These are phyloP conservation scores for Scaptodrosophila lebanonensis DNA, from an alignment of 1,140 invertebrate species.

Conservation along the genomic window DNA sequence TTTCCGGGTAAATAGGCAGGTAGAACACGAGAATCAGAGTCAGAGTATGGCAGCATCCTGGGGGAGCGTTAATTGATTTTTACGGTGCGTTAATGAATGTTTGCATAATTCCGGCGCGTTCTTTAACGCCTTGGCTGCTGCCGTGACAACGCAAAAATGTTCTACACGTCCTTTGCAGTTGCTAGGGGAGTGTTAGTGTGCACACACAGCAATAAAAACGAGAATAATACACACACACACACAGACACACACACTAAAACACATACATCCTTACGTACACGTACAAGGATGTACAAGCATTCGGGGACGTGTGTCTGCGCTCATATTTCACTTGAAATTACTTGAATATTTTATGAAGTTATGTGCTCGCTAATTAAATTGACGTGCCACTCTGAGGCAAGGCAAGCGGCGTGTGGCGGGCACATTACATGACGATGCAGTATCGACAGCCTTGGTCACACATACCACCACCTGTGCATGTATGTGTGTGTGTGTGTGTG, in stretches of 20 bases:
- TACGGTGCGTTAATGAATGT: slow-evolving; percentile 64
- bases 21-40: too few species aligned
- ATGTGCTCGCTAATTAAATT: slow-evolving; percentile 73
- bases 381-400: slow-evolving; percentile 55
- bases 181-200: neutral
- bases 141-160: neutral
- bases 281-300: slow-evolving; percentile 16
- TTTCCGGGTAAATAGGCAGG: too few species aligned
- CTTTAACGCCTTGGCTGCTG: neutral
- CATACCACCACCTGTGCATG: neutral
- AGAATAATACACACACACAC: too few species aligned
- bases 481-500: neutral
- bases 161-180: neutral
- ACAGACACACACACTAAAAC: too few species aligned
- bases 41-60: too few species aligned
- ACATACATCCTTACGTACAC: neutral
- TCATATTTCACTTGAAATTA: slow-evolving; percentile 61
- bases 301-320: slow-evolving; percentile 3
- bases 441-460: slow-evolving; percentile 44
- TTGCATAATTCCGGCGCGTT: slow-evolving; percentile 6
- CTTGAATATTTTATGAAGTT: slow-evolving; percentile 72
- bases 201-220: neutral
- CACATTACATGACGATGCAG: slow-evolving; percentile 15
- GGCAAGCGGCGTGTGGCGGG: too few species aligned
- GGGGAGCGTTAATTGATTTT: slow-evolving; percentile 54